Evolutionary conservation across 1,140 invertebrate genomes (phyloP).

Genomic region (Aphelinus atriplicis): DNA sequence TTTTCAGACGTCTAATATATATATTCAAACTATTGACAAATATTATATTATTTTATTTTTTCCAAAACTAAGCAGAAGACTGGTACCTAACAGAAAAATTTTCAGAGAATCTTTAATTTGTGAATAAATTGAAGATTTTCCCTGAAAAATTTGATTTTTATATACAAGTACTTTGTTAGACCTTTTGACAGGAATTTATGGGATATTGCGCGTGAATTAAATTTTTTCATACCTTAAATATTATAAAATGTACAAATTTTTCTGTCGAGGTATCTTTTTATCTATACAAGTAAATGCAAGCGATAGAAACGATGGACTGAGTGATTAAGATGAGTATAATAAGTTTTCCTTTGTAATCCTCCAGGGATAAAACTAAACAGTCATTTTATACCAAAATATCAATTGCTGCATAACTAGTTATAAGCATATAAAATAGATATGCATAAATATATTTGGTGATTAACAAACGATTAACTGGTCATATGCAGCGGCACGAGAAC

Average conservation of each 20-base stretch:
- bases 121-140: constrained; percentile 21
- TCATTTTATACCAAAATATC: constrained; percentile 56
- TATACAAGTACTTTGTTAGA: constrained; percentile 18
- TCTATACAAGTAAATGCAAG: constrained; percentile 23
- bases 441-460: constrained; percentile 32
- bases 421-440: constrained; percentile 32
- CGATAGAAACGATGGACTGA: constrained; percentile 29
- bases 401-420: constrained; percentile 35
- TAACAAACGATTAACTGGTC: constrained; percentile 30
- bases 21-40: constrained; percentile 17
- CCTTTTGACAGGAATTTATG: constrained; percentile 5
- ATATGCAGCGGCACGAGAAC: constrained; percentile 7
- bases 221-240: constrained; percentile 22
- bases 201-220: constrained; percentile 18
- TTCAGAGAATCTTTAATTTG: constrained; percentile 20
- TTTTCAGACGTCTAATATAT: background rate
- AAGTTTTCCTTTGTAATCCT: constrained; percentile 26
- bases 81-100: constrained; percentile 34
- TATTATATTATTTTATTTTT: constrained; percentile 17
- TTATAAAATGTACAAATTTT: constrained; percentile 33
- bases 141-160: constrained; percentile 26
- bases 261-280: constrained; percentile 30
- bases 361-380: constrained; percentile 35
- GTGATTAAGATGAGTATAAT: constrained; percentile 16
- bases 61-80: constrained; percentile 15